phyloP scores from a whole-genome alignment of 2,888 invertebrate species.

The Melinaea marsaeus region DNA sequence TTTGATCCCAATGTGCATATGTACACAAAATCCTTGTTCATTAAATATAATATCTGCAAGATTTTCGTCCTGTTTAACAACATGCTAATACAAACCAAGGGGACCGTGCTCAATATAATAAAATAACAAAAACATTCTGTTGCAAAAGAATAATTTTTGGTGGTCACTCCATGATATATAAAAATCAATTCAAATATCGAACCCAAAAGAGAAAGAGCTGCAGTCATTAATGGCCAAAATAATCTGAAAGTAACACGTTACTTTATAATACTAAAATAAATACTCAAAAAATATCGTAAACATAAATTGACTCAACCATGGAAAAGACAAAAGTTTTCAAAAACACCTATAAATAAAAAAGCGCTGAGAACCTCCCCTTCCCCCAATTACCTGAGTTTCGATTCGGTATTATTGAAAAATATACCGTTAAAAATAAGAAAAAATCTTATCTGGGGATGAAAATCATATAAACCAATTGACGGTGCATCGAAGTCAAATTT shows the following conservation, averaged over 20 bases:
- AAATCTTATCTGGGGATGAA: constrained; percentile 53
- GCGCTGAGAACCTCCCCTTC: too few species aligned
- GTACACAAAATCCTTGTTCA: constrained; percentile 49
- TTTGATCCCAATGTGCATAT: constrained; percentile 43
- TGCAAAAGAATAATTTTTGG: constrained; percentile 48
- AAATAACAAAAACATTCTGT: constrained; percentile 57
- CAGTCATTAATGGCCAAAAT: constrained; percentile 42
- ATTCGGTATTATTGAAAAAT: constrained; percentile 47
- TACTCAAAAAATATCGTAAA: too few species aligned
- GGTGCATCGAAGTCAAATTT: constrained; percentile 43
- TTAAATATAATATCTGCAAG: constrained; percentile 40
- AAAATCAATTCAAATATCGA: constrained; percentile 40
- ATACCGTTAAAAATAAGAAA: constrained; percentile 49
- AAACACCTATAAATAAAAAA: too few species aligned
- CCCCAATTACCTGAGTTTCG: constrained; percentile 44
- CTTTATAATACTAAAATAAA: neutral
- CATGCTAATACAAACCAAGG: constrained; percentile 40
- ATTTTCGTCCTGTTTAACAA: constrained; percentile 40
- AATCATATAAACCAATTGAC: constrained; percentile 45
- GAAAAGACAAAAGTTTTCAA: too few species aligned
- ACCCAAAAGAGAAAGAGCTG: constrained; percentile 33
- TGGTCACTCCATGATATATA: constrained; percentile 40
- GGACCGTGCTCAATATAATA: constrained; percentile 43
- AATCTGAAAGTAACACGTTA: constrained; percentile 40
- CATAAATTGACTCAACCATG: too few species aligned